These are phyloP conservation scores for Ylistrum balloti DNA, from an alignment of 1,140 invertebrate species.

Conservation along the genomic window DNA sequence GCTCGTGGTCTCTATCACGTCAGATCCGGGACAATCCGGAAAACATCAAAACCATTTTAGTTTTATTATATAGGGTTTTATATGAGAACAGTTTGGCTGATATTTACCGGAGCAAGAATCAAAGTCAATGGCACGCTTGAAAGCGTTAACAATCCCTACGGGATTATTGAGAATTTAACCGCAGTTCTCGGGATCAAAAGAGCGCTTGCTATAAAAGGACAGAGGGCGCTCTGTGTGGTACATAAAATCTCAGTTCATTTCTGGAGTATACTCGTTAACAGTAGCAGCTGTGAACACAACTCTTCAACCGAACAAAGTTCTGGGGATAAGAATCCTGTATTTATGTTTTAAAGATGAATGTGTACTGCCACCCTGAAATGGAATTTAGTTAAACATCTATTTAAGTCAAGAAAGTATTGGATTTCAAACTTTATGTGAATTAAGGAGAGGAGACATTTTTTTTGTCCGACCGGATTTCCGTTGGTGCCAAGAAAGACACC, in stretches of 20 bases:
- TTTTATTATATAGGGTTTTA: constrained; percentile 14
- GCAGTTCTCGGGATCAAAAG: neutral
- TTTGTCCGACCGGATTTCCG: neutral
- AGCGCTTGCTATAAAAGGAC: neutral
- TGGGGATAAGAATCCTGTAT: too few relatives aligned
- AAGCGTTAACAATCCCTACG: neutral
- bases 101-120: neutral
- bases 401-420: neutral
- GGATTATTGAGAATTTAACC: constrained; percentile 33
- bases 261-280: neutral
- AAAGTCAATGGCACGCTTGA: constrained; percentile 33
- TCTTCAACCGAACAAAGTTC: too few relatives aligned
- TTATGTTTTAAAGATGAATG: too few relatives aligned
- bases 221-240: neutral
- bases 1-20: neutral
- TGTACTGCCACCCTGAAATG: too few relatives aligned
- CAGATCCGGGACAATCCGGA: constrained; percentile 4
- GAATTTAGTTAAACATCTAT: too few relatives aligned
- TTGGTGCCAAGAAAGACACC: neutral
- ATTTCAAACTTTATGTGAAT: neutral
- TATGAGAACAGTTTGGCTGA: constrained; percentile 5
- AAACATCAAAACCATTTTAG: constrained; percentile 39
- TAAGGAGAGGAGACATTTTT: neutral
- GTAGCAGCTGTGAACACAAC: neutral
- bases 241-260: neutral